A percentile compares a stretch with the other conserved stretches of the same genome.
These are phyloP conservation scores for Carollia perspicillata DNA, from an alignment of 2,113 vertebrate genomes.

Conservation along the genomic window DNA sequence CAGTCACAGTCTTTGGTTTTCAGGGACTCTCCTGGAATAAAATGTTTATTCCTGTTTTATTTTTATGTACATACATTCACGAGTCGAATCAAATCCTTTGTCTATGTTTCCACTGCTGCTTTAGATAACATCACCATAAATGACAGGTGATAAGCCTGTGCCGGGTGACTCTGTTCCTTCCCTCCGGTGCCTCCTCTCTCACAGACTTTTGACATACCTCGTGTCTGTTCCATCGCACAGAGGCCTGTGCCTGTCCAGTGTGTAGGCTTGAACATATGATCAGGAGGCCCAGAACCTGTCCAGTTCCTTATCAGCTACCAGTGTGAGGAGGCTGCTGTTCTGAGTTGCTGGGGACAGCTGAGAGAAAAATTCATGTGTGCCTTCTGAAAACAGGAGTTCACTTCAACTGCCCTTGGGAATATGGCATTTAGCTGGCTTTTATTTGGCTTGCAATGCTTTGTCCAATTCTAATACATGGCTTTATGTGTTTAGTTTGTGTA, in stretches of 20 bases:
- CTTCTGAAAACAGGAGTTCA: neutral
- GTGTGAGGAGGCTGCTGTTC: neutral
- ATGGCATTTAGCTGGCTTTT: conserved; percentile 45
- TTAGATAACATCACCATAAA: neutral
- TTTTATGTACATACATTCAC: neutral
- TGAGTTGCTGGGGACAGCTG: neutral
- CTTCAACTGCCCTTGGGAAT: neutral
- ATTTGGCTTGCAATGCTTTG: conserved; percentile 56
- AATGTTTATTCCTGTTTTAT: neutral
- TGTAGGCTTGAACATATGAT: neutral
- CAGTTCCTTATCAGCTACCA: neutral
- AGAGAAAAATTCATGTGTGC: neutral
- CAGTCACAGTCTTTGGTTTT: neutral
- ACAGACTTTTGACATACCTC: neutral
- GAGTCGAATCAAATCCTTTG: neutral
- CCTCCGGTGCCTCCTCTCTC: rapidly evolving
- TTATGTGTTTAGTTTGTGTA: conserved; percentile 47
- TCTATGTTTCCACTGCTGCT: neutral
- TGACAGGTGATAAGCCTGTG: neutral
- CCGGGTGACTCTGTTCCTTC: neutral
- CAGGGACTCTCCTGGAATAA: neutral
- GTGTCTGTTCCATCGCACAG: neutral
- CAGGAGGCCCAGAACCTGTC: neutral
- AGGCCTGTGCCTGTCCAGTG: neutral
- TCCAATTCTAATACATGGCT: conserved; percentile 62